Base-by-base conservation (phyloP, 2,113 vertebrate genomes). In the Carassius carassius region DNA sequence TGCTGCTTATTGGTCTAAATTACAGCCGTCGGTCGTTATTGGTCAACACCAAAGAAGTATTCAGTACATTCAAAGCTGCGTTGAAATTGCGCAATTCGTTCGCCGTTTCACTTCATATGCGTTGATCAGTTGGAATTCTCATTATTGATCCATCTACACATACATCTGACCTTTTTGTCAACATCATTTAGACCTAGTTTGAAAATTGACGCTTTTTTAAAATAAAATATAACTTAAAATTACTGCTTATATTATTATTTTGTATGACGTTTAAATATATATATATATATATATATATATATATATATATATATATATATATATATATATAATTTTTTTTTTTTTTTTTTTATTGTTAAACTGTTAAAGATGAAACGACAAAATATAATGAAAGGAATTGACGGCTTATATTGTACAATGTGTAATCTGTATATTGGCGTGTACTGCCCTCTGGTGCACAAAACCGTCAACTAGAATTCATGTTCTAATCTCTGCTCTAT, bases 1-100 rank as follows among this genome's bases (percentile, higher is more conserved):
- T 4, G 62, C 17, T 17, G 73, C 32, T 72, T 49, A 89, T 88
- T 89, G 84, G 88, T 76, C 75, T 51, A 47, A 47, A 78, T 62
- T 41, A n/a, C 44, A 32, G 25, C 9, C 17, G 8, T 67, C 1
- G 17, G 25, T 14, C 16, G 9, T 65, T 74, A 88, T 88, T 88
- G 87, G 87, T 78, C 23, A 32, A n/a, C 12, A 72, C 23, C 12
- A 19, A 21, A n/a, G 6, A 35, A 37, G 2, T 17, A 5, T 21
- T 81, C 78, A 19, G 44, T 14, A 35, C 63, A 14, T 1, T n/a
- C 87, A 81, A 70, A 29, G n/a, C 21, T 69, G 84, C 84, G 87
- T 70, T 25, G 12, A 54, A 81, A 25, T 21, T 73, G 70, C 84
- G 82, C 84, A 81, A 23, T 51, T 35, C 0, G 3, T 16, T 80